Evolutionary conservation across 1,140 invertebrate genomes (phyloP).

Genomic region (Ostrea edulis): DNA sequence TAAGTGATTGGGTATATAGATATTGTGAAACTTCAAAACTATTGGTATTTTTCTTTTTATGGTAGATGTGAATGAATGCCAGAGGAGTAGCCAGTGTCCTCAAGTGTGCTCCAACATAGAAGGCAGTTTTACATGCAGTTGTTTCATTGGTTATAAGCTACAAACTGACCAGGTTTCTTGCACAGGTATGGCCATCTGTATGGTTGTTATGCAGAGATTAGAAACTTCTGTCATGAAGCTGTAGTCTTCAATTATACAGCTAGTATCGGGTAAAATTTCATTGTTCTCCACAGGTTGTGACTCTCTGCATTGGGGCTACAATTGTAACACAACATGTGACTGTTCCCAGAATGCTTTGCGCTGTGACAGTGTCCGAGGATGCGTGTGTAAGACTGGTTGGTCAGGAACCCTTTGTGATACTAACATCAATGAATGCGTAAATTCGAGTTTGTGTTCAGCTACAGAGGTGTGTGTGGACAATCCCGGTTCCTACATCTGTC

Average conservation of each 20-base stretch:
- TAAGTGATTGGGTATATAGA: neutral
- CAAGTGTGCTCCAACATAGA: conserved; percentile 47
- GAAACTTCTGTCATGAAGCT: neutral
- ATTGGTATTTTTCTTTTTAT: neutral
- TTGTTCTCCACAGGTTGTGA: conserved; percentile 32
- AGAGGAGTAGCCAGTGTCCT: conserved; percentile 14
- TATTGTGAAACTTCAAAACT: neutral
- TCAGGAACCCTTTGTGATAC: conserved; percentile 14
- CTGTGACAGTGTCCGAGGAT: conserved; percentile 41
- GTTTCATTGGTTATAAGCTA: conserved; percentile 47
- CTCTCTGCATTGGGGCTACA: conserved; percentile 30
- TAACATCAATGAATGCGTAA: conserved; percentile 38
- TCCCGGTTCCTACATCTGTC: neutral
- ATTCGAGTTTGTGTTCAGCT: neutral
- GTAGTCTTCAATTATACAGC: neutral
- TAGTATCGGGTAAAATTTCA: neutral
- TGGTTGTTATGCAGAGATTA: neutral
- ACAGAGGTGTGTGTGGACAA: conserved; percentile 4
- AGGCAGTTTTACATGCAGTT: conserved; percentile 47
- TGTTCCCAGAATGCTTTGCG: conserved; percentile 35
- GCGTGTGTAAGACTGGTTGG: conserved; percentile 44
- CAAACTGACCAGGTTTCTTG: conserved; percentile 38
- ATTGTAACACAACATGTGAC: conserved; percentile 37
- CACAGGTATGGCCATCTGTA: neutral
- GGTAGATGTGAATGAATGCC: conserved; percentile 56